Evolutionary conservation across 2,113 vertebrate species (phyloP).

Genomic region (Suricata suricatta): DNA sequence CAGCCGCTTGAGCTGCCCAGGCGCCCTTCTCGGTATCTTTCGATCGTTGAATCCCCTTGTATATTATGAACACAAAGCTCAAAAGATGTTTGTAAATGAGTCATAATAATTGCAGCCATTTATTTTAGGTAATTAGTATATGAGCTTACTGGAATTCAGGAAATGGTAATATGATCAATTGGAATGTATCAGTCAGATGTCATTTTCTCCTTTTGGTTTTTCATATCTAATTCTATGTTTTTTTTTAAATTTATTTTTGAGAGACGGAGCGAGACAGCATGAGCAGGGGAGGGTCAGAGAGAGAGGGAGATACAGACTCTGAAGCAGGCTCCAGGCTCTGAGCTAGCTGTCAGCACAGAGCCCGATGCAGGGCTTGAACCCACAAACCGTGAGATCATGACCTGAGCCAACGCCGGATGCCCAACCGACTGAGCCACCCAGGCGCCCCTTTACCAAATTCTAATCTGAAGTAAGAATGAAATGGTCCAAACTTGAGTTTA

Average conservation of each 20-base stretch:
- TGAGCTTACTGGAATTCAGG: neutral
- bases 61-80: neutral
- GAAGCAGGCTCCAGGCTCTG: too few species aligned
- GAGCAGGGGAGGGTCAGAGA: too few species aligned
- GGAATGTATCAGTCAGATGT: neutral
- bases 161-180: neutral
- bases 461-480: slow-evolving; percentile 20
- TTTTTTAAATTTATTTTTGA: too few species aligned
- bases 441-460: neutral
- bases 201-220: neutral
- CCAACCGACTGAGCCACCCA: too few species aligned
- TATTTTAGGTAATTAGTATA: neutral
- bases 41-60: neutral
- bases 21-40: neutral
- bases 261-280: too few species aligned
- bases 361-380: too few species aligned
- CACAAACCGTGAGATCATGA: too few species aligned
- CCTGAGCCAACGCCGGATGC: too few species aligned
- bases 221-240: neutral
- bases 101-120: neutral
- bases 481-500: neutral
- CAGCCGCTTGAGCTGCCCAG: too few species aligned
- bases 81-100: neutral
- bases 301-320: too few species aligned
- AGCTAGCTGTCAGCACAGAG: too few species aligned